A percentile compares a stretch with the other conserved stretches of the same genome.
These are phyloP conservation scores for Operophtera brumata DNA, from an alignment of 2,888 invertebrate species.

Conservation along the genomic window DNA sequence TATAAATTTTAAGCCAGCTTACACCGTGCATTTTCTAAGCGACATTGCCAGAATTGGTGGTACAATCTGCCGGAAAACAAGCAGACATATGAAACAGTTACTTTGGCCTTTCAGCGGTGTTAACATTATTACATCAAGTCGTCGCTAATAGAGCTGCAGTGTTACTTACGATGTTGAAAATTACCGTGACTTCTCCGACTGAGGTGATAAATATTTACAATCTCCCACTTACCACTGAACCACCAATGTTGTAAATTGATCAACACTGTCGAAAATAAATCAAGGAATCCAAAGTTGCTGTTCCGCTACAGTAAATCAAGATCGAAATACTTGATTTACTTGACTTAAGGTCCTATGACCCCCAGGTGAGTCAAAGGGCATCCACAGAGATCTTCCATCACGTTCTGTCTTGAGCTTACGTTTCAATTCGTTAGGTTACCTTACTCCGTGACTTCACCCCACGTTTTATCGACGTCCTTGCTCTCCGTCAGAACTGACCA, in stretches of 20 bases:
- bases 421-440: too few relatives aligned
- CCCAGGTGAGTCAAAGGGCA: too few relatives aligned
- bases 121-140: slow-evolving; percentile 4
- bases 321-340: too few relatives aligned
- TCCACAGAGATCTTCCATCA: too few relatives aligned
- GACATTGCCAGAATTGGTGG: too few relatives aligned
- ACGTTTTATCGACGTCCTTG: too few relatives aligned
- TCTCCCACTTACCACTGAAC: not conserved
- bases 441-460: too few relatives aligned
- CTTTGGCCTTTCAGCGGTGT: not conserved
- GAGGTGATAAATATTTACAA: slow-evolving; percentile 10
- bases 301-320: slow-evolving; percentile 21
- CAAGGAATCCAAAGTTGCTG: slow-evolving; percentile 14
- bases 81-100: not conserved
- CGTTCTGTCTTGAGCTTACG: too few relatives aligned
- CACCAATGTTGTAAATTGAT: slow-evolving; percentile 1
- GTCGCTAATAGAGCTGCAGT: not conserved
- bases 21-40: too few relatives aligned
- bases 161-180: slow-evolving; percentile 10
- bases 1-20: too few relatives aligned
- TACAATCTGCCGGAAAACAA: not conserved
- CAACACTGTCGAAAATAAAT: slow-evolving; percentile 10
- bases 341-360: too few relatives aligned
- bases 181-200: slow-evolving; percentile 1
- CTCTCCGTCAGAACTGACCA: too few relatives aligned